Evolutionary conservation across 1,140 invertebrate species (phyloP), one percentile per base, ranked within the genome.

Genomic region (Chionoecetes opilio): DNA sequence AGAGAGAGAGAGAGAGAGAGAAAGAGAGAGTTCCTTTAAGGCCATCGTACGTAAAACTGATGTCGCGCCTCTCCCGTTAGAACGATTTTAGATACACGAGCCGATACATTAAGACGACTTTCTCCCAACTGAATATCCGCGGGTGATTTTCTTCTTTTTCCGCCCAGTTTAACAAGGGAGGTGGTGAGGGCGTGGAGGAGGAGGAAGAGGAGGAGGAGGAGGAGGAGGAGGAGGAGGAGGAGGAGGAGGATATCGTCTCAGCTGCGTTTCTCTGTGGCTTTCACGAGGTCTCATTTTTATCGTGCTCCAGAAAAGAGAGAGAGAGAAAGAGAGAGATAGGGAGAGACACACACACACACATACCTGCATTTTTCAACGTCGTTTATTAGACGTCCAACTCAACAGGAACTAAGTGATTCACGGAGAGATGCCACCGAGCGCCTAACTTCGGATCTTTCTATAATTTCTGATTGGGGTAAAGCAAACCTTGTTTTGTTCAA

Each of bases 151-250:
- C 63, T 75, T 0, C n/a, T 75, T 26, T n/a, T 75, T 75, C 63
- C 63, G 63, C 63, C 63, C 63, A 75, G 63, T 75, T 75, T 75
- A 75, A 75, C 63, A 75, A 75, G 63, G 63, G 63, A 75, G 63
- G 63, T 21, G 63, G 8, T 75, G 63, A 75, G 11, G 63, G n/a
- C 21, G 63, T 5, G 41, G 41, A 46, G 41, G 41, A 46, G 41
- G 41, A 46, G 41, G 41, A 46, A 14, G 41, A 46, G 41, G 41
- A 75, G 63, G 63, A n/a, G 63, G 63, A 75, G 63, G 63, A 75
- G n/a, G 63, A 75, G 63, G 63, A 75, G 63, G 63, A 75, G 63
- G 63, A 75, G 63, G 63, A 75, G 63, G 63, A 75, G 63, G 63
- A 63, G 21, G 53, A 63, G 53, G 53, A 63, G 53, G 53, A 63